phyloP scores from a whole-genome alignment of 2,797 vertebrate genomes.

The Momotus momota region DNA sequence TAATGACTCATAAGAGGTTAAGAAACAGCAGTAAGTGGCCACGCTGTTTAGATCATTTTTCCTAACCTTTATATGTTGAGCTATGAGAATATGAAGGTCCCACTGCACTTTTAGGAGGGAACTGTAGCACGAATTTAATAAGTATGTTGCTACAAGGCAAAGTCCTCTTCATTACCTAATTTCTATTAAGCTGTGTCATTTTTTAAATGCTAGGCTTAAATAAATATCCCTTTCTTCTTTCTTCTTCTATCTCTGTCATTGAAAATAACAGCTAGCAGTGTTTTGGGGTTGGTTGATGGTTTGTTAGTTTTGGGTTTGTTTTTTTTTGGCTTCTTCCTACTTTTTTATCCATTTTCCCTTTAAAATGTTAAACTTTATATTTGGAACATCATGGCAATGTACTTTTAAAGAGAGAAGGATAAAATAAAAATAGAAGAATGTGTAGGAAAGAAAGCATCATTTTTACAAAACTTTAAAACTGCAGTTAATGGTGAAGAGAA shows the following conservation, averaged over 20 bases:
- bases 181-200: conserved; percentile 18
- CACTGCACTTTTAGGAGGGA: neutral
- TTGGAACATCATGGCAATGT: conserved; percentile 3
- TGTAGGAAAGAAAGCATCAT: conserved; percentile 51
- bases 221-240: neutral
- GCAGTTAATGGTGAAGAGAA: neutral
- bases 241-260: neutral
- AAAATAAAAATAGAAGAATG: conserved; percentile 58
- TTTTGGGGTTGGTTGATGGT: neutral
- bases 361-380: conserved; percentile 34
- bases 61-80: neutral
- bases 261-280: neutral
- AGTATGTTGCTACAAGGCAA: neutral
- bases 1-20: neutral
- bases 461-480: conserved; percentile 14
- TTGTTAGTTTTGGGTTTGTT: neutral
- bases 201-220: conserved; percentile 21
- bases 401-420: conserved; percentile 28
- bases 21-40: neutral
- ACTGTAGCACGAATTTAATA: neutral
- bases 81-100: neutral
- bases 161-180: neutral
- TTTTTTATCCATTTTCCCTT: conserved; percentile 9
- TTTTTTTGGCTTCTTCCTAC: neutral
- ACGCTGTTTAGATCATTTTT: neutral